phyloP scores from a whole-genome alignment of 2,888 invertebrate species.

The Erebia aethiops region DNA sequence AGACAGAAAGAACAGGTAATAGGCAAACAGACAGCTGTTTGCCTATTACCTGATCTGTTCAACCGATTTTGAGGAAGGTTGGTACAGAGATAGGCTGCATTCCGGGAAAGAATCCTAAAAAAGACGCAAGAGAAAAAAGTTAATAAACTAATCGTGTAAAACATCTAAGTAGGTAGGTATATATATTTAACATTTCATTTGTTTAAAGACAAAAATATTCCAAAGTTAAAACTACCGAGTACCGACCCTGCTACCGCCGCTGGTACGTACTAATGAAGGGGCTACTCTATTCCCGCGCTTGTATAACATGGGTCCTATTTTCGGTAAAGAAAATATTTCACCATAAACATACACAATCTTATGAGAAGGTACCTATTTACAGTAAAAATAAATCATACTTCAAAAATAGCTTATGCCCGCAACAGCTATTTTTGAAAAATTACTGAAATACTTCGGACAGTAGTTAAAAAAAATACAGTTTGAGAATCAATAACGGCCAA shows the following conservation, averaged over 20 bases:
- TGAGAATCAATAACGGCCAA: too few relatives aligned
- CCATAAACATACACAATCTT: too few relatives aligned
- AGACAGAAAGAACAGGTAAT: too few relatives aligned
- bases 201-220: slow-evolving; percentile 65
- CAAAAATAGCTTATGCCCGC: too few relatives aligned
- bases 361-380: neutral
- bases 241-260: slow-evolving; percentile 43
- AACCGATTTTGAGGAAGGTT: too few relatives aligned
- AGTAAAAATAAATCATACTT: neutral
- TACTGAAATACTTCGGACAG: too few relatives aligned
- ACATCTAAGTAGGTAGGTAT: slow-evolving; percentile 13
- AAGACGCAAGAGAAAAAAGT: neutral
- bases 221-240: slow-evolving; percentile 61
- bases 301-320: slow-evolving; percentile 40
- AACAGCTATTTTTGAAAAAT: too few relatives aligned
- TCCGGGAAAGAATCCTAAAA: too few relatives aligned
- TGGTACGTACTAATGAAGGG: slow-evolving; percentile 67
- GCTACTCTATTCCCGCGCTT: slow-evolving; percentile 51
- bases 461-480: too few relatives aligned
- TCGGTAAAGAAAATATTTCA: neutral
- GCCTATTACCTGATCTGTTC: too few relatives aligned
- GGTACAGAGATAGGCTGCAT: too few relatives aligned
- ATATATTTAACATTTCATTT: slow-evolving; percentile 47
- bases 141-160: slow-evolving; percentile 23
- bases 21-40: too few relatives aligned